Evolutionary conservation across 2,113 vertebrate species (phyloP).

Genomic region (Microcebus griseorufus): DNA sequence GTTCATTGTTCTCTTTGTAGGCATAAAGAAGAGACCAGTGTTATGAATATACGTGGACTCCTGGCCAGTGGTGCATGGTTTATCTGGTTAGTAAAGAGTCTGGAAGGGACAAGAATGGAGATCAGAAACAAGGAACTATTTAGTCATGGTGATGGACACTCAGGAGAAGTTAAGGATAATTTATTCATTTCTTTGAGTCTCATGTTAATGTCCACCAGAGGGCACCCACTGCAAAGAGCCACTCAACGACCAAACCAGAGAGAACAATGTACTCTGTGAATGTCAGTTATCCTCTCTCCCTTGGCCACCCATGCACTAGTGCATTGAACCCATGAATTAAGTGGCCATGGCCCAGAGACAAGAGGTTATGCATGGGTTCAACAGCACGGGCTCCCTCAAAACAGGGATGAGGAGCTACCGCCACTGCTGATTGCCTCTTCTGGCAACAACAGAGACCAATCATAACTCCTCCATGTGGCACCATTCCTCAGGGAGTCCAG

Average conservation of each 20-base stretch:
- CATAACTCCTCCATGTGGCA: neutral
- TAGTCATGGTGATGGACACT: neutral
- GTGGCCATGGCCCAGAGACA: neutral
- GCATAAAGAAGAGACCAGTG: neutral
- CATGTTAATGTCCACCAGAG: slow-evolving; percentile 7
- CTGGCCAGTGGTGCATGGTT: neutral
- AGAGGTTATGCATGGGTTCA: neutral
- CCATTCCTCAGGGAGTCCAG: neutral
- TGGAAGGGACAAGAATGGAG: neutral
- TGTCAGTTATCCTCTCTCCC: neutral
- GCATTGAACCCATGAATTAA: neutral
- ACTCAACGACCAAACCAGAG: neutral
- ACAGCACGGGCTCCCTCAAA: neutral
- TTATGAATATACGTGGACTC: neutral
- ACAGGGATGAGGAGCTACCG: neutral
- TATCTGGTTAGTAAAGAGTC: neutral
- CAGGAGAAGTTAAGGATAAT: too few species aligned
- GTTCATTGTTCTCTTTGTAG: neutral
- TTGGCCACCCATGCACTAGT: neutral
- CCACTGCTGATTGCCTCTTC: neutral
- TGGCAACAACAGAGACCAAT: neutral
- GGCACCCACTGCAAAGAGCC: neutral
- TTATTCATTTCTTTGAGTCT: neutral
- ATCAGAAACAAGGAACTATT: neutral
- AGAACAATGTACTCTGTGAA: neutral